These are phyloP conservation scores for Bombus waltoni DNA, from an alignment of 1,140 invertebrate genomes.

Conservation along the genomic window DNA sequence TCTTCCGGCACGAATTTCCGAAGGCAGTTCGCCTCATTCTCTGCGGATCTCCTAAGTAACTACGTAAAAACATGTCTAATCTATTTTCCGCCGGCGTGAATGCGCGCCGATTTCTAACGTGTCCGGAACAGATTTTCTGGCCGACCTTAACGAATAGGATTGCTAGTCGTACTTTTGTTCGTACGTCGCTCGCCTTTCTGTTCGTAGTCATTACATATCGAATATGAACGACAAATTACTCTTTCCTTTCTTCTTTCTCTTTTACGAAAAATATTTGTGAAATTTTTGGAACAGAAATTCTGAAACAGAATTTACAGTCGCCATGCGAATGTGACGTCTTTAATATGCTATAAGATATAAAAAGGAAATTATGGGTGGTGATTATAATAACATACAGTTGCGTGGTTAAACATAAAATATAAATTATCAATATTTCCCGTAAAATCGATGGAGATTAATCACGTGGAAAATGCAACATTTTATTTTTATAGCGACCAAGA, in stretches of 20 bases:
- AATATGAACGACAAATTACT: neutral
- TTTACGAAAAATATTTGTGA: neutral
- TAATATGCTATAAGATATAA: too few species aligned
- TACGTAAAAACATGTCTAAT: constrained; percentile 66
- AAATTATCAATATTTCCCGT: neutral
- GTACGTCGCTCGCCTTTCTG: neutral
- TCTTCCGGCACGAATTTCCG: constrained; percentile 64
- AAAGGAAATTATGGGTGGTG: too few species aligned
- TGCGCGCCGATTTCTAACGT: constrained; percentile 51
- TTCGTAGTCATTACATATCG: neutral
- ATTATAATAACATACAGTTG: too few species aligned
- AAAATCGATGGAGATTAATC: too few species aligned
- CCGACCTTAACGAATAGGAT: neutral
- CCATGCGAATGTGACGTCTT: too few species aligned
- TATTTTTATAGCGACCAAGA: neutral
- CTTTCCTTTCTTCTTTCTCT: too few species aligned
- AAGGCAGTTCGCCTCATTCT: constrained; percentile 37
- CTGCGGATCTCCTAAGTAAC: constrained; percentile 59
- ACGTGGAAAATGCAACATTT: too few species aligned
- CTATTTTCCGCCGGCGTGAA: constrained; percentile 49
- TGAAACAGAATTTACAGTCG: neutral
- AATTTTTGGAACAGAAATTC: neutral
- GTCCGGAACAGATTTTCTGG: neutral
- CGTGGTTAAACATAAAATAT: neutral
- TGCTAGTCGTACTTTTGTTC: neutral